Evolutionary conservation across 2,113 vertebrate genomes (phyloP).

Genomic region (Eclectus roratus): DNA sequence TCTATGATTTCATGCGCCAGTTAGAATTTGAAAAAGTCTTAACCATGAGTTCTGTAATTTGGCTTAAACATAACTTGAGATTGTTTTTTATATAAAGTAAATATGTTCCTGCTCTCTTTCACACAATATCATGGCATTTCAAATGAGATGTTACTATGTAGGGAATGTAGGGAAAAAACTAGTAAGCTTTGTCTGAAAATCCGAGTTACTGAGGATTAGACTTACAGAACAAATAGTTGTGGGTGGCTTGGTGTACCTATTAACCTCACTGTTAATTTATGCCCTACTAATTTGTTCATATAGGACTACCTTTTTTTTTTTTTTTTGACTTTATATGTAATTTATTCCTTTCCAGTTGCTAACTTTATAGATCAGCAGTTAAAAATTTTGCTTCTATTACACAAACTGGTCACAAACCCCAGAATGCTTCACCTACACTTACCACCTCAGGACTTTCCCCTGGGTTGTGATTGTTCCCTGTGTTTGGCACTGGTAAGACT

Average conservation of each 20-base stretch:
- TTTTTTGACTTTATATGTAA: background rate
- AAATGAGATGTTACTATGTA: background rate
- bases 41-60: background rate
- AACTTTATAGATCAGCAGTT: background rate
- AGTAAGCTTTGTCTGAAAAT: background rate
- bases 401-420: background rate
- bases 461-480: accelerated
- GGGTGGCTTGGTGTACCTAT: background rate
- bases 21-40: background rate
- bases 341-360: background rate
- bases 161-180: background rate
- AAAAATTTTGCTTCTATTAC: background rate
- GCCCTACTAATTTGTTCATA: background rate
- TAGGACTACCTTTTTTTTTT: background rate
- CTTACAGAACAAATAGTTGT: background rate
- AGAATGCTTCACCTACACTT: background rate
- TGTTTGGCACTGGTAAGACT: background rate
- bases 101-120: background rate
- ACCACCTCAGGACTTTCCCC: background rate
- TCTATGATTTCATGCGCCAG: no score
- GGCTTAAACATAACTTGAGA: background rate
- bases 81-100: background rate
- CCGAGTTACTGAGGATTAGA: background rate
- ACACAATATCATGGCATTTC: background rate
- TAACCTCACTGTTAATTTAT: background rate